Evolutionary conservation across 2,797 vertebrate genomes (phyloP).

Genomic region (Hoplostethus mediterraneus): DNA sequence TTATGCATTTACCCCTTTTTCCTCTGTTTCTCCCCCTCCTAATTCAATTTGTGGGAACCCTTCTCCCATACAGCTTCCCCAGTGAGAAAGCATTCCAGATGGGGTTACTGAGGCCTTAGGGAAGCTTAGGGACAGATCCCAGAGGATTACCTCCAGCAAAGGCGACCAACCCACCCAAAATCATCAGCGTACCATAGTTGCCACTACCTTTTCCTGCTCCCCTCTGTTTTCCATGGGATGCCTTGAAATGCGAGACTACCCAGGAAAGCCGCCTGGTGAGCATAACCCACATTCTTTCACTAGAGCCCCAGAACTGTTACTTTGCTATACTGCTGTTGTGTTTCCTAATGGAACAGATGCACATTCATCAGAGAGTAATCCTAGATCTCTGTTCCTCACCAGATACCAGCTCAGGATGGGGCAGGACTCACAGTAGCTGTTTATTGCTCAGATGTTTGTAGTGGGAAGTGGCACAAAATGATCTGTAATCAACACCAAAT

Average conservation of each 20-base stretch:
- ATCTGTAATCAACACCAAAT: conserved; percentile 13
- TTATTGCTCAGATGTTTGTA: conserved; percentile 6
- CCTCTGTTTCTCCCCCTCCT: conserved; percentile 81
- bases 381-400: not conserved
- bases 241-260: conserved; percentile 78
- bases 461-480: not conserved
- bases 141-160: conserved; percentile 75
- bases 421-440: conserved; percentile 7
- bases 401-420: not conserved
- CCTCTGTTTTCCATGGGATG: conserved; percentile 57
- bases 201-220: conserved; percentile 49
- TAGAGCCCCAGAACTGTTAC: conserved; percentile 45
- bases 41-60: conserved; percentile 87
- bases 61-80: conserved; percentile 78
- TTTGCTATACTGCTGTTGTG: conserved; percentile 48
- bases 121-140: conserved; percentile 69
- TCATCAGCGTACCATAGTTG: conserved; percentile 60
- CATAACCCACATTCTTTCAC: conserved; percentile 77
- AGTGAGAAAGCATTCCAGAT: conserved; percentile 79
- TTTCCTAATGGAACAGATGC: conserved; percentile 52
- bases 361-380: conserved; percentile 4
- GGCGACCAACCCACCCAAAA: conserved; percentile 55
- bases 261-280: conserved; percentile 66
- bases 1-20: conserved; percentile 83
- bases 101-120: conserved; percentile 74